Evolutionary conservation across 2,113 vertebrate species (phyloP).

Genomic region (Pithys albifrons): DNA sequence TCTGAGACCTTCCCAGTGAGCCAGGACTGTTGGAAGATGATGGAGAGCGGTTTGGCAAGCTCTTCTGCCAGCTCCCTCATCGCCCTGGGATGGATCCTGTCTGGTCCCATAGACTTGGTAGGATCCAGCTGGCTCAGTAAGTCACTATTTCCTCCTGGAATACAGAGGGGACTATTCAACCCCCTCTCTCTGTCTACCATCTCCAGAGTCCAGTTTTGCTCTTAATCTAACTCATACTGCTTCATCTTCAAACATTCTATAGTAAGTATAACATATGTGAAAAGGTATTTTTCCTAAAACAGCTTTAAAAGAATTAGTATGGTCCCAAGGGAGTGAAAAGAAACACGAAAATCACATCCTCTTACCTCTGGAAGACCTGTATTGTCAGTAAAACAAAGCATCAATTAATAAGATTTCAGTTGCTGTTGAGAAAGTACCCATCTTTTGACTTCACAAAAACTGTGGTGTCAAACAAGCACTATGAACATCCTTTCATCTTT

Average conservation of each 20-base stretch:
- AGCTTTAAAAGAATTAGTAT: neutral
- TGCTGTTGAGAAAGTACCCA: neutral
- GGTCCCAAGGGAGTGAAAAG: neutral
- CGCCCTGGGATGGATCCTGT: too few relatives aligned
- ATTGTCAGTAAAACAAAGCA: neutral
- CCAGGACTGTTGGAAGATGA: too few relatives aligned
- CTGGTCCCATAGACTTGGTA: too few relatives aligned
- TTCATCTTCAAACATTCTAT: conserved; percentile 10
- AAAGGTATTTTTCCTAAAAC: neutral
- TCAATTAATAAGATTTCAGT: neutral
- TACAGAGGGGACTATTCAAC: too few relatives aligned
- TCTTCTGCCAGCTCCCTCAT: too few relatives aligned
- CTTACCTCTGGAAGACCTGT: neutral
- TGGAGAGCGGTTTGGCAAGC: too few relatives aligned
- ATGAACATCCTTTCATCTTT: neutral
- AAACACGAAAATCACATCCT: neutral
- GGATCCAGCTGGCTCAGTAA: too few relatives aligned
- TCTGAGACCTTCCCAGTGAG: too few relatives aligned
- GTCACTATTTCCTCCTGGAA: too few relatives aligned
- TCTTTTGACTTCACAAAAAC: neutral
- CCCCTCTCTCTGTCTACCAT: too few relatives aligned
- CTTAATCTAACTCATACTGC: conserved; percentile 9
- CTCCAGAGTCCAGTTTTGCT: neutral
- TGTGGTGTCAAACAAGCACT: neutral
- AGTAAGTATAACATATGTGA: neutral